Evolutionary conservation across 2,113 vertebrate genomes (phyloP).

Genomic region (Ailuropoda melanoleuca): DNA sequence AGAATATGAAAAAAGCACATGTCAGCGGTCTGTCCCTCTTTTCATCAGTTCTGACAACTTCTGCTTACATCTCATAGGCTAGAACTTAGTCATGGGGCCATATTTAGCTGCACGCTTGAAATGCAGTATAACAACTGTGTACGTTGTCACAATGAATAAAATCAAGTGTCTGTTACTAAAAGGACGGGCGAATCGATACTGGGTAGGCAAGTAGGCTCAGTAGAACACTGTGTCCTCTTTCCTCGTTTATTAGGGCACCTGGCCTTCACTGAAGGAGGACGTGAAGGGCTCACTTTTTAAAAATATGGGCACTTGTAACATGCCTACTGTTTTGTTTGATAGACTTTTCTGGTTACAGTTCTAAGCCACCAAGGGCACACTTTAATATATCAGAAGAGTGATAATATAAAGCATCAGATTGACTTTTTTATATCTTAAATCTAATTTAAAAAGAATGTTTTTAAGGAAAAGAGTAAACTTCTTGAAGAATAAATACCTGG

Average conservation of each 20-base stretch:
- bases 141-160: neutral
- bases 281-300: neutral
- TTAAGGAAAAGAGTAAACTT: slow-evolving; percentile 6
- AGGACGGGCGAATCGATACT: neutral
- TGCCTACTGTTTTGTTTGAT: neutral
- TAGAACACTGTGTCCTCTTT: neutral
- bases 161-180: neutral
- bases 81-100: neutral
- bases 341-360: neutral
- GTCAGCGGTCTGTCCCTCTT: neutral
- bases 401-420: neutral
- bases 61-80: neutral
- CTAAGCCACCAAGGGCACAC: neutral
- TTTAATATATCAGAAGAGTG: neutral
- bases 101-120: neutral
- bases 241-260: neutral
- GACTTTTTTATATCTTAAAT: neutral
- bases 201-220: fast-evolving
- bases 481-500: neutral
- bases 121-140: neutral
- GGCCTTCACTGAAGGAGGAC: neutral
- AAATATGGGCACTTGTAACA: neutral
- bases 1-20: neutral
- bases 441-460: slow-evolving; percentile 46
- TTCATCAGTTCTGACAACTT: neutral